A percentile compares a stretch with the other conserved stretches of the same genome.
Conservation (phyloP, 1,140 invertebrate species). For the Tenebrio molitor region DNA sequence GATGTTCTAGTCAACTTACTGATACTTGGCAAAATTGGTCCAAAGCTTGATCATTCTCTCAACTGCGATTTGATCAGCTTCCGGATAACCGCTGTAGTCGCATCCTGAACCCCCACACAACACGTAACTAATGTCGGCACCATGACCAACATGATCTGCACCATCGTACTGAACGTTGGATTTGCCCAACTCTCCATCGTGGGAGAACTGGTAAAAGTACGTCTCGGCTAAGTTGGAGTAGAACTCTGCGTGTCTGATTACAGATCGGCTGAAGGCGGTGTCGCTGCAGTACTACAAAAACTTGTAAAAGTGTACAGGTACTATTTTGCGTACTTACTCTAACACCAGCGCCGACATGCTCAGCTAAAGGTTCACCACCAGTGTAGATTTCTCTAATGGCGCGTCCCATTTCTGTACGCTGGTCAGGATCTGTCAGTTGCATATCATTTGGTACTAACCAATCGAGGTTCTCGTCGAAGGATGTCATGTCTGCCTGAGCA, state of each 20-base stretch:
- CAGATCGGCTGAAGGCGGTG: slow-evolving; percentile 24
- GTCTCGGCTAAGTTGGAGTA: slow-evolving; percentile 32
- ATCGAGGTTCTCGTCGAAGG: slow-evolving; percentile 16
- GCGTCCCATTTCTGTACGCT: slow-evolving; percentile 1
- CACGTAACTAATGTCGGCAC: slow-evolving; percentile 48
- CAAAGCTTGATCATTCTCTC: slow-evolving; percentile 46
- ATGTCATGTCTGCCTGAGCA: background rate
- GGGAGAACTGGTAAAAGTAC: slow-evolving; percentile 51
- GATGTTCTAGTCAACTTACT: slow-evolving; percentile 21
- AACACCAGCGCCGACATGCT: slow-evolving; percentile 13
- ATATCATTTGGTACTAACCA: slow-evolving; percentile 35
- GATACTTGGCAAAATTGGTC: slow-evolving; percentile 51
- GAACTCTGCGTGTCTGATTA: slow-evolving; percentile 44
- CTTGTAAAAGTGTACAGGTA: background rate
- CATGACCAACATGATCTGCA: slow-evolving; percentile 47
- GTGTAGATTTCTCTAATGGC: slow-evolving; percentile 31
- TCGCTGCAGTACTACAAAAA: slow-evolving; percentile 46
- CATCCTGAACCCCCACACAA: slow-evolving; percentile 9
- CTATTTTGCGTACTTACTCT: slow-evolving; percentile 21
- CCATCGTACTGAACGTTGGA: slow-evolving; percentile 37
- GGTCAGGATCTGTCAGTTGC: background rate
- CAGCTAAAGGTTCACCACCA: background rate
- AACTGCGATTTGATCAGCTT: slow-evolving; percentile 34
- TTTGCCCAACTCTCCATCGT: slow-evolving; percentile 42
- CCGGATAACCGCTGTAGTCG: slow-evolving; percentile 4